Conservation (phyloP, 2,888 invertebrate species). For the Nezara viridula region DNA sequence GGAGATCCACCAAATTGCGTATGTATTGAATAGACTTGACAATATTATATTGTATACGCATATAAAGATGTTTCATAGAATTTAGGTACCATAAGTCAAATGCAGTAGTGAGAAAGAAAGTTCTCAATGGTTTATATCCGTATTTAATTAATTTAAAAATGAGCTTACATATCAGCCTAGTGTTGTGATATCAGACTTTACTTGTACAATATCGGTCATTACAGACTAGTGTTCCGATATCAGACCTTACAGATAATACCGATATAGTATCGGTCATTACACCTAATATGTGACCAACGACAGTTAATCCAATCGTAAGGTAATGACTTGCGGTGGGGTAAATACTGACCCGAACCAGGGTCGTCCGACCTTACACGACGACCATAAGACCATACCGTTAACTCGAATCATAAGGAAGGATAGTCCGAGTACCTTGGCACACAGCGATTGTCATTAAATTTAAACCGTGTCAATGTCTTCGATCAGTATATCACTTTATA, state of each 20-base stretch:
- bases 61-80: too few relatives aligned
- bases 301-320: not conserved
- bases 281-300: not conserved
- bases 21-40: too few relatives aligned
- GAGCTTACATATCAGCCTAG: not conserved
- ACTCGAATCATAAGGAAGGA: not conserved
- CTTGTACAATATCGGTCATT: too few relatives aligned
- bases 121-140: too few relatives aligned
- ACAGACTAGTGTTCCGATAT: not conserved
- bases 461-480: conserved; percentile 30
- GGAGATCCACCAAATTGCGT: too few relatives aligned
- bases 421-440: not conserved
- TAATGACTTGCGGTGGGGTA: not conserved
- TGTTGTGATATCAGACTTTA: too few relatives aligned
- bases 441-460: not conserved
- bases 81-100: too few relatives aligned
- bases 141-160: not conserved
- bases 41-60: too few relatives aligned
- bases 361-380: not conserved
- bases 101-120: too few relatives aligned
- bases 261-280: not conserved
- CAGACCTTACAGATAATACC: not conserved
- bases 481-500: not conserved
- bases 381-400: not conserved
- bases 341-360: not conserved